phyloP scores from a whole-genome alignment of 1,140 invertebrate species.

The Cyclina sinensis region DNA sequence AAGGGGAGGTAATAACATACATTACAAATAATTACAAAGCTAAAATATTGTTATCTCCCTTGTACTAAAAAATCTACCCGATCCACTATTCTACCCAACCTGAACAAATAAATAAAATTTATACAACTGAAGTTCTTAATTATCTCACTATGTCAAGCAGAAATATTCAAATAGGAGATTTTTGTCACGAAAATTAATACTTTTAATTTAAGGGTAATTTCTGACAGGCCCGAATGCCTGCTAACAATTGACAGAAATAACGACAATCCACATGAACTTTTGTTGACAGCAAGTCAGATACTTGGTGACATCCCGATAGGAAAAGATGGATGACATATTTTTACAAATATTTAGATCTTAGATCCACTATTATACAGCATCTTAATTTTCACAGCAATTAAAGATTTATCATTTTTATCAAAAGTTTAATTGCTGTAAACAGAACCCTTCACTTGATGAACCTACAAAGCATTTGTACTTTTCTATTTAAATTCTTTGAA shows the following conservation, averaged over 20 bases:
- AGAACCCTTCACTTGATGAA: neutral
- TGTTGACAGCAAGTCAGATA: conserved; percentile 18
- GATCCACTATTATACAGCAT: conserved; percentile 31
- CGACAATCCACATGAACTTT: conserved; percentile 49
- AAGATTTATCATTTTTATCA: conserved; percentile 59
- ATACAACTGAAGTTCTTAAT: conserved; percentile 42
- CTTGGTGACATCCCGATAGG: conserved; percentile 22
- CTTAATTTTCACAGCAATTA: conserved; percentile 57
- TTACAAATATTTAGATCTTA: conserved; percentile 41
- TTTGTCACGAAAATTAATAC: conserved; percentile 60
- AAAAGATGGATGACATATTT: conserved; percentile 34
- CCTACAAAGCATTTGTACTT: neutral
- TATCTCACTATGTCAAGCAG: conserved; percentile 41
- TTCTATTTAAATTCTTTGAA: conserved; percentile 3
- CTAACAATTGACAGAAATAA: conserved; percentile 38
- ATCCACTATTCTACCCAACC: too few species aligned
- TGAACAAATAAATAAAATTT: too few species aligned
- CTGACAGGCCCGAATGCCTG: conserved; percentile 9
- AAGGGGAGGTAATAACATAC: too few species aligned
- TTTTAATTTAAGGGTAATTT: conserved; percentile 69
- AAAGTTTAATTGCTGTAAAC: conserved; percentile 39
- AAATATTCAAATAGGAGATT: conserved; percentile 38
- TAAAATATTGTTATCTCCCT: too few species aligned
- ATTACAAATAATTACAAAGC: too few species aligned
- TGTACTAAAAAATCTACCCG: too few species aligned